phyloP scores from a whole-genome alignment of 1,140 invertebrate genomes.

The Gonatopus flavifemur region DNA sequence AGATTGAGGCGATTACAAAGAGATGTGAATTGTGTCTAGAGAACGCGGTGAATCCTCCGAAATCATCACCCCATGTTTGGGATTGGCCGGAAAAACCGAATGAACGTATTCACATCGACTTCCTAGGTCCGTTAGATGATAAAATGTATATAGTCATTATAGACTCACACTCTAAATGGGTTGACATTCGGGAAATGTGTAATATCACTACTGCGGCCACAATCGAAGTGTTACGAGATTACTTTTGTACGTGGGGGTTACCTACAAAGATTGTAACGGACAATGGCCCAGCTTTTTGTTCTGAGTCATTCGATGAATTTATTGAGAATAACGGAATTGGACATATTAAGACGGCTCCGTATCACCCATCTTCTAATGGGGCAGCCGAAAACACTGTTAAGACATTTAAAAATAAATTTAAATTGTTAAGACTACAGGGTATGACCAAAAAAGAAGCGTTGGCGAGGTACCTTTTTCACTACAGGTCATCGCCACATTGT shows the following conservation, averaged over 20 bases:
- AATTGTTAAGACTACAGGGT: neutral
- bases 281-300: conserved; percentile 16
- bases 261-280: conserved; percentile 18
- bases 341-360: conserved; percentile 11
- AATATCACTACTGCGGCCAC: conserved; percentile 1
- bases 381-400: conserved; percentile 28
- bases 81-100: conserved; percentile 3
- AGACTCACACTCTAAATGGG: conserved; percentile 52
- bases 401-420: conserved; percentile 25
- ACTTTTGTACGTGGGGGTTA: conserved; percentile 16
- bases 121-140: conserved; percentile 38
- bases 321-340: conserved; percentile 15
- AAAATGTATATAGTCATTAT: conserved; percentile 43
- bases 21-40: neutral
- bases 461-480: no score
- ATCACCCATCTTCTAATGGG: no score
- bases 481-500: conserved; percentile 18
- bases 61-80: conserved; percentile 23
- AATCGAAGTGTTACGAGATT: conserved; percentile 18
- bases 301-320: conserved; percentile 18
- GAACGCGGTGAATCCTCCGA: neutral
- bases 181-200: conserved; percentile 4
- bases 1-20: conserved; percentile 29
- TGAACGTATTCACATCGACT: conserved; percentile 40
- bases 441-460: no score